Percentiles rank a stretch among this genome's conserved stretches.
Conservation (phyloP, 2,888 invertebrate species). For the Clunio marinus region DNA sequence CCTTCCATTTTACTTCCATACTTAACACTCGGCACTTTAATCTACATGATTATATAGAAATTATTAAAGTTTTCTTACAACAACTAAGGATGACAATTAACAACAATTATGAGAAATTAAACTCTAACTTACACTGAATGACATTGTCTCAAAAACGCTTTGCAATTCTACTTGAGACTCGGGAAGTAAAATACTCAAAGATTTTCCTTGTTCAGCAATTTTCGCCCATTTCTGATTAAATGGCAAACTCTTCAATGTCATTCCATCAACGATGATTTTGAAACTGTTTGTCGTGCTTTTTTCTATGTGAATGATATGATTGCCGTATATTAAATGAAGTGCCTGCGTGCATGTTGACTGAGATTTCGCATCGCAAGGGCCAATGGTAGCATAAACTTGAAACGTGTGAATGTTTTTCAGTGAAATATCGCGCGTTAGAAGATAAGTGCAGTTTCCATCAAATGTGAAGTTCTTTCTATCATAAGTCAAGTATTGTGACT, state of each 20-base stretch:
- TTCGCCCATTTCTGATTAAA: slow-evolving; percentile 60
- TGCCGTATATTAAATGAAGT: slow-evolving; percentile 63
- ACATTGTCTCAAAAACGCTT: slow-evolving; percentile 51
- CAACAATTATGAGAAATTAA: too few relatives aligned
- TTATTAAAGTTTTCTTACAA: not conserved
- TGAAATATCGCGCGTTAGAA: slow-evolving; percentile 64
- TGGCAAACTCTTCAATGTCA: slow-evolving; percentile 50
- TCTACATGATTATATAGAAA: slow-evolving; percentile 43
- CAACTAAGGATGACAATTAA: slow-evolving; percentile 7
- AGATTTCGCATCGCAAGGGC: slow-evolving; percentile 57
- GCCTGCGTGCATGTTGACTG: slow-evolving; percentile 60
- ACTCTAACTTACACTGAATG: slow-evolving; percentile 51
- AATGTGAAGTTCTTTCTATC: slow-evolving; percentile 75
- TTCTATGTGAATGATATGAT: slow-evolving; percentile 58
- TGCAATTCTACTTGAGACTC: slow-evolving; percentile 69
- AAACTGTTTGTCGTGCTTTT: slow-evolving; percentile 48
- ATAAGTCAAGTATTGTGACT: slow-evolving; percentile 77
- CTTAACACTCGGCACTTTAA: slow-evolving; percentile 68
- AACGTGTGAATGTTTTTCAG: slow-evolving; percentile 54
- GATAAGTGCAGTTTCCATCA: slow-evolving; percentile 79
- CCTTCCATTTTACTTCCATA: slow-evolving; percentile 72
- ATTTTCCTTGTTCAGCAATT: slow-evolving; percentile 57
- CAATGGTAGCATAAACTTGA: slow-evolving; percentile 65
- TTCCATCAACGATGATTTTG: slow-evolving; percentile 48
- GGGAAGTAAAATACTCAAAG: slow-evolving; percentile 60